These are phyloP conservation scores for Kuschelorhynchus macadamiae DNA, from an alignment of 2,888 invertebrate genomes.

Conservation along the genomic window DNA sequence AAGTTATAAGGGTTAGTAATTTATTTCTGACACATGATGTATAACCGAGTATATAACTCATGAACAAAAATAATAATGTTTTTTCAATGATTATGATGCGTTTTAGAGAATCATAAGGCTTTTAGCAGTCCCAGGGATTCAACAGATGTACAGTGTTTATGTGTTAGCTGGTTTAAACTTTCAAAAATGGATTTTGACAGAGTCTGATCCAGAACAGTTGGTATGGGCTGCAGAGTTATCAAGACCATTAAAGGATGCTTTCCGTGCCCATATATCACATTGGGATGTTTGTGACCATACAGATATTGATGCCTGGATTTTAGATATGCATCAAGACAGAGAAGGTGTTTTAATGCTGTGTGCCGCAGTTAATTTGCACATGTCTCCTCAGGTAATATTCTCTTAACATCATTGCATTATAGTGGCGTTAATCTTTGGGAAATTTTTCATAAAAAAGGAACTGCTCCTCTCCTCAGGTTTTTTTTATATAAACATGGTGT, in stretches of 20 bases:
- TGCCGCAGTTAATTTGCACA: constrained; percentile 77
- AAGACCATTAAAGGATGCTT: constrained; percentile 77
- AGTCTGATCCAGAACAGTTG: constrained; percentile 77
- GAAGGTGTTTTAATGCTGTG: constrained; percentile 79
- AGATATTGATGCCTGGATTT: constrained; percentile 79
- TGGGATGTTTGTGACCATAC: constrained; percentile 77
- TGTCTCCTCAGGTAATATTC: constrained; percentile 76
- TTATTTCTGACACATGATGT: too few species aligned
- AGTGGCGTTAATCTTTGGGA: too few species aligned
- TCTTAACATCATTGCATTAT: neutral
- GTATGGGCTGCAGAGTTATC: constrained; percentile 84
- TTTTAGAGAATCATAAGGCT: constrained; percentile 78
- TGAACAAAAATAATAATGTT: too few species aligned
- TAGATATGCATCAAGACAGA: constrained; percentile 83
- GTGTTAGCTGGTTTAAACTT: constrained; percentile 83
- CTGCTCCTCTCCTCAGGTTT: too few species aligned
- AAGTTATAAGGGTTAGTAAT: too few species aligned
- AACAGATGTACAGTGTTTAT: constrained; percentile 74
- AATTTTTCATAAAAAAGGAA: neutral
- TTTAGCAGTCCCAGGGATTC: constrained; percentile 68
- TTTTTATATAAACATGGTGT: too few species aligned
- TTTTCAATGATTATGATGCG: too few species aligned
- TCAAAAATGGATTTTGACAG: constrained; percentile 85
- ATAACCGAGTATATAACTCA: too few species aligned
- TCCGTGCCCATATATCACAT: constrained; percentile 70